Percentiles rank a stretch among this genome's conserved stretches.
Evolutionary conservation across 1,140 invertebrate genomes (phyloP).

Genomic region (Calephelis nemesis): DNA sequence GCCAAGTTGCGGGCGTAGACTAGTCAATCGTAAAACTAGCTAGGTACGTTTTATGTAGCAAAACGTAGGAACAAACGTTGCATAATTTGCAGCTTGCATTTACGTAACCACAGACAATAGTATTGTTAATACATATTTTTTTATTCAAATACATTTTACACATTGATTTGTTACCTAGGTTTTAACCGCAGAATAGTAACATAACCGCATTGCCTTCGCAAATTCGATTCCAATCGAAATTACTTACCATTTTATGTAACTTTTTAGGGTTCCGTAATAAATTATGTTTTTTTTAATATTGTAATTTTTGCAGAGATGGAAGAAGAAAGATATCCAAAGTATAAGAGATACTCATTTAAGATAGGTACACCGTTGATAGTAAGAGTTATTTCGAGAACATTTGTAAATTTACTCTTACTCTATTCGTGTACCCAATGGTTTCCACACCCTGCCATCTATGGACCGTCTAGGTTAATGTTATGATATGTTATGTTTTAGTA

Average conservation of each 20-base stretch:
- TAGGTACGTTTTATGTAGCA: conserved; percentile 4
- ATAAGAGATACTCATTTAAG: too few species aligned
- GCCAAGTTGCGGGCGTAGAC: background rate
- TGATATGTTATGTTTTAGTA: too few species aligned
- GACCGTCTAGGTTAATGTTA: too few species aligned
- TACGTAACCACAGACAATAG: conserved; percentile 12
- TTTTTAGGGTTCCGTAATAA: conserved; percentile 27
- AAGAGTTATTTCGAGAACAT: too few species aligned
- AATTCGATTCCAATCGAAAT: conserved; percentile 70
- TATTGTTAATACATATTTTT: conserved; percentile 31
- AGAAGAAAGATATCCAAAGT: too few species aligned
- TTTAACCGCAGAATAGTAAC: conserved; percentile 60
- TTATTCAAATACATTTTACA: conserved; percentile 46
- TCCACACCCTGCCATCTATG: too few species aligned
- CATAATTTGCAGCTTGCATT: conserved; percentile 1
- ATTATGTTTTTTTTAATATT: too few species aligned
- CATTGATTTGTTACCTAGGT: conserved; percentile 52
- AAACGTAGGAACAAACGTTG: background rate
- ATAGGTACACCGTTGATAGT: too few species aligned
- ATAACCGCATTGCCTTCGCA: conserved; percentile 52
- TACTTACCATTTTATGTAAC: conserved; percentile 73
- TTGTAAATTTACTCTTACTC: too few species aligned
- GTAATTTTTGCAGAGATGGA: too few species aligned
- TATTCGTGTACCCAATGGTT: too few species aligned
- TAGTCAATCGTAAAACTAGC: background rate